phyloP scores from a whole-genome alignment of 2,888 invertebrate genomes.

The Eudemis profundana region DNA sequence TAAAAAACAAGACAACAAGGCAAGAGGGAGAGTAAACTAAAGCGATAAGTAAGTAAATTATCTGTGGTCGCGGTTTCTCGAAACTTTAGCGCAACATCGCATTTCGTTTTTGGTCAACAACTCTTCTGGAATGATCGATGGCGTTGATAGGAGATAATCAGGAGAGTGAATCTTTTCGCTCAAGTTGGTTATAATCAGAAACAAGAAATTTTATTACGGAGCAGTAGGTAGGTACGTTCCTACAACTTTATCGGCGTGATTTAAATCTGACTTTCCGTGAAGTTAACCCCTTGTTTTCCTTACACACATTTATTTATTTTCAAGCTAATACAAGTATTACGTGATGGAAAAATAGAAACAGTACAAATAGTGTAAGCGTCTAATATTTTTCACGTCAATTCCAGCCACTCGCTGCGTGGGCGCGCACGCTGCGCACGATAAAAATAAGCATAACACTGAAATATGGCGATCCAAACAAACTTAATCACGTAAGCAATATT shows the following conservation, averaged over 20 bases:
- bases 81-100: conserved; percentile 31
- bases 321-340: background rate
- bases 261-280: too few relatives aligned
- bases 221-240: too few relatives aligned
- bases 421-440: background rate
- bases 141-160: conserved; percentile 24
- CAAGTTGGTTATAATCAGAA: conserved; percentile 7
- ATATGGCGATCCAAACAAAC: background rate
- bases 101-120: conserved; percentile 37
- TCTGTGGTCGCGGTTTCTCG: conserved; percentile 1
- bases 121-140: conserved; percentile 40
- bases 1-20: conserved; percentile 14
- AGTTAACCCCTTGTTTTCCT: too few relatives aligned
- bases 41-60: conserved; percentile 33
- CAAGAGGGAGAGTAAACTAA: conserved; percentile 19
- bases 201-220: background rate
- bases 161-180: conserved; percentile 3
- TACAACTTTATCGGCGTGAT: too few relatives aligned
- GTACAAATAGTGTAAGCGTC: conserved; percentile 17
- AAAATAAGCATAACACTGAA: conserved; percentile 19
- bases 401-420: conserved; percentile 21
- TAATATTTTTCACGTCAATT: conserved; percentile 32
- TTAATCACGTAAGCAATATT: conserved; percentile 6
- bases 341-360: background rate
- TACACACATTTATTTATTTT: too few relatives aligned